Percentiles rank a stretch among this genome's conserved stretches.
These are phyloP conservation scores for Phengaris arion DNA, from an alignment of 2,888 invertebrate species.

Conservation along the genomic window DNA sequence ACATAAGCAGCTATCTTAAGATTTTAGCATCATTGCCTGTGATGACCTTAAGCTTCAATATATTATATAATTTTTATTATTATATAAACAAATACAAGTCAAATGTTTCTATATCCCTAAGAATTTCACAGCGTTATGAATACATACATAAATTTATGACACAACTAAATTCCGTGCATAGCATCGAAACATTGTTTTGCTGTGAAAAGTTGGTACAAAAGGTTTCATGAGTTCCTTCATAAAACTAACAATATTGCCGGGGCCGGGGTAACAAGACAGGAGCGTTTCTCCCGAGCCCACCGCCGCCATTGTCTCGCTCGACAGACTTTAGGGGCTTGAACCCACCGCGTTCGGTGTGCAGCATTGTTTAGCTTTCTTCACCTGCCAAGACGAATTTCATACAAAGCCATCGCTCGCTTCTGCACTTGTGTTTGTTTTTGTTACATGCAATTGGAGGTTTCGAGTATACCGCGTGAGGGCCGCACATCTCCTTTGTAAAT, in stretches of 20 bases:
- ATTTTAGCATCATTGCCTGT: too few species aligned
- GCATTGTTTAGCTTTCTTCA: constrained; percentile 77
- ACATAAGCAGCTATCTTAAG: too few species aligned
- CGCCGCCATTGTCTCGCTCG: constrained; percentile 71
- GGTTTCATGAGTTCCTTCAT: constrained; percentile 66
- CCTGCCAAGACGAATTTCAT: constrained; percentile 69
- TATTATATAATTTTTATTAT: too few species aligned
- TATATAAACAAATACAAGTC: background rate
- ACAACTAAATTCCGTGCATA: constrained; percentile 11
- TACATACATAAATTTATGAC: background rate
- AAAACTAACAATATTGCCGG: constrained; percentile 77
- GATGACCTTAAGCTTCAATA: too few species aligned
- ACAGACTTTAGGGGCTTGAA: constrained; percentile 71
- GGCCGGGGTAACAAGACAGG: constrained; percentile 73
- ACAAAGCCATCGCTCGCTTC: constrained; percentile 72
- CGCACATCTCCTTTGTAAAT: constrained; percentile 66
- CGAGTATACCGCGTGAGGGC: constrained; percentile 60
- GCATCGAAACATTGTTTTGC: constrained; percentile 31
- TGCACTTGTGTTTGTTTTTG: constrained; percentile 73
- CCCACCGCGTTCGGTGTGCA: constrained; percentile 61
- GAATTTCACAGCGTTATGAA: background rate
- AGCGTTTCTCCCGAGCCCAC: constrained; percentile 70
- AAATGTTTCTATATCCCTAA: background rate
- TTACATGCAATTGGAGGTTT: constrained; percentile 76
- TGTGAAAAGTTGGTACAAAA: constrained; percentile 54